phyloP scores from a whole-genome alignment of 2,113 vertebrate genomes.

The Rhineura floridana region DNA sequence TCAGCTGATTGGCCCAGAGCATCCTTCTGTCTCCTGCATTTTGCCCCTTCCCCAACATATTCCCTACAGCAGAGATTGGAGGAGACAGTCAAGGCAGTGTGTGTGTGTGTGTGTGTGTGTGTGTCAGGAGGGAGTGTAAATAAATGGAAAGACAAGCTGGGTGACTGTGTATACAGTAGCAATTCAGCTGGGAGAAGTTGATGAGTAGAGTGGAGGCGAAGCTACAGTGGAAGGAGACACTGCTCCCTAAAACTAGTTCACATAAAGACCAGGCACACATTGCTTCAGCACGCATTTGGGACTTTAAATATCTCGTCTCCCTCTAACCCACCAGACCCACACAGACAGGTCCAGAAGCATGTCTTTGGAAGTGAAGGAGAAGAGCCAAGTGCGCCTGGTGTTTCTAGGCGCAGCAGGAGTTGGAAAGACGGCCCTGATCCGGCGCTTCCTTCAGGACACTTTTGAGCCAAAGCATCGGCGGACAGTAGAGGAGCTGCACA shows the following conservation, averaged over 20 bases:
- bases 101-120: not conserved
- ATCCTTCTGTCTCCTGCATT: conserved; percentile 54
- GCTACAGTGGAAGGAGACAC: rapidly evolving
- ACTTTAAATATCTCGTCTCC: not conserved
- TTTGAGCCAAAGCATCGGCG: conserved; percentile 89
- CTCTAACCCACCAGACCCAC: not conserved
- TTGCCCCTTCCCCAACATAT: conserved; percentile 48
- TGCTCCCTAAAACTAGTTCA: not conserved
- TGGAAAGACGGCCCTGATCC: conserved; percentile 89
- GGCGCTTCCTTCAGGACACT: conserved; percentile 86
- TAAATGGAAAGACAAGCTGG: conserved; percentile 55
- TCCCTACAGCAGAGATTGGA: conserved; percentile 64
- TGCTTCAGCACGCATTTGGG: not conserved
- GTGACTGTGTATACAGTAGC: not conserved
- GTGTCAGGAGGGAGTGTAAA: conserved; percentile 44
- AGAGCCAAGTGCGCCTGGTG: conserved; percentile 85
- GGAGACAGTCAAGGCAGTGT: conserved; percentile 9
- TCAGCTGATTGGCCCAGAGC: conserved; percentile 58
- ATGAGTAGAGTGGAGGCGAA: conserved; percentile 9
- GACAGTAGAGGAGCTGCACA: conserved; percentile 93
- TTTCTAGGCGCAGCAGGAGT: conserved; percentile 90
- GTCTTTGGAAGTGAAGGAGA: conserved; percentile 87
- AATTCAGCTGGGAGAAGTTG: conserved; percentile 31
- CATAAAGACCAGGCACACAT: not conserved
- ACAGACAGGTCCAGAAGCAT: conserved; percentile 61